These are phyloP conservation scores for Aeoliscus strigatus DNA, from an alignment of 2,797 vertebrate species.

Conservation along the genomic window DNA sequence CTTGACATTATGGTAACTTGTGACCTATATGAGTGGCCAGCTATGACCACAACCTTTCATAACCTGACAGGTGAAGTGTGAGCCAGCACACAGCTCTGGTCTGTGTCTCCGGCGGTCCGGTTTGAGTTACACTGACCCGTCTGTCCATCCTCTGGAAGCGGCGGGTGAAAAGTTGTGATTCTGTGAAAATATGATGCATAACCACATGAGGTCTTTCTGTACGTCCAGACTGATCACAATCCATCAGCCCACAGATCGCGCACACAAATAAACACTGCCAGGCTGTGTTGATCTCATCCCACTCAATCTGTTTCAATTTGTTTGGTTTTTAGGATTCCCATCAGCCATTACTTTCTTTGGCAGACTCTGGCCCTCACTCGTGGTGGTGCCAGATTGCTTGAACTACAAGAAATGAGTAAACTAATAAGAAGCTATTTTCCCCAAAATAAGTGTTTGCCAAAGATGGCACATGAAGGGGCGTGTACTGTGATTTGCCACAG, in stretches of 20 bases:
- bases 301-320: constrained; percentile 56
- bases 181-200: too few species aligned
- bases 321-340: constrained; percentile 49
- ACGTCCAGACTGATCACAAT: too few species aligned
- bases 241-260: too few species aligned
- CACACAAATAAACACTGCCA: constrained; percentile 43
- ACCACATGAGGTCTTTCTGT: too few species aligned
- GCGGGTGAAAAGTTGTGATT: too few species aligned
- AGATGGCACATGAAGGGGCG: background rate
- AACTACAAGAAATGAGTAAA: background rate
- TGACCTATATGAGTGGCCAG: constrained; percentile 20
- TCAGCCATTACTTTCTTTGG: constrained; percentile 49
- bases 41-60: constrained; percentile 14
- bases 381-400: constrained; percentile 35
- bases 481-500: constrained; percentile 6
- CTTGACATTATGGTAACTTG: constrained; percentile 35
- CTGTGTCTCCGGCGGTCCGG: constrained; percentile 10
- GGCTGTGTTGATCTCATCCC: constrained; percentile 37
- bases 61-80: background rate
- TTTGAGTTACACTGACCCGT: constrained; percentile 17
- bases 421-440: constrained; percentile 4
- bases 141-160: background rate
- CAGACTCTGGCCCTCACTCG: constrained; percentile 33
- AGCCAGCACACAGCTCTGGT: constrained; percentile 27
- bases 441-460: constrained; percentile 18